Base-by-base conservation (phyloP, 2,113 vertebrate genomes). In the Tinamus guttatus region DNA sequence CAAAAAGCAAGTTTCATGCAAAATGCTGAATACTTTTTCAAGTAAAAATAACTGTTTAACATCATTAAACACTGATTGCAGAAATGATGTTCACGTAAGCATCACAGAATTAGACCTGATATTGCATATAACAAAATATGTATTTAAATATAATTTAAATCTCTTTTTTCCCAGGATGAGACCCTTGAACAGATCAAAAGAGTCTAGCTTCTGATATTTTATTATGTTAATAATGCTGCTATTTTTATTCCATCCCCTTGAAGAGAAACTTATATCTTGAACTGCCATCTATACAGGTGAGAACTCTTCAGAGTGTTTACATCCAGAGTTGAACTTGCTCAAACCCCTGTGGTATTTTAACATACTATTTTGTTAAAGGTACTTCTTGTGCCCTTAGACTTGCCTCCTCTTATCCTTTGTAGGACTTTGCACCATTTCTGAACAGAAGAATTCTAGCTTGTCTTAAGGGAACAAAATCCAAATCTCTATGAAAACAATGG, bases 151-250 rank as follows among this genome's bases (percentile, higher is more conserved):
- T 22, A 65, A 60, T 3, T 5, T 21, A 85, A 70, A 74, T 63
- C 65, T 11, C 69, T 91, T 77, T 56, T 69, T 69, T 21, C 54
- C 30, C 77, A 94, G 95, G 45, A 67, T 38, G 9, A 81, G 83
- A 43, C 9, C 65, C 13, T 41, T 78, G 16, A 92, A 78, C 16
- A 74, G 59, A 85, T 74, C 7, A 83, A 21, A 40, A 68, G 25
- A 64, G 10, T 36, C 60, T 41, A 60, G 10, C 3, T 36, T 73
- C 70, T 67, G 60, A 81, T 81, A 91, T 85, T 93, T 93, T 67
- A 90, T 88, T 88, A 70, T 70, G 77, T 90, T 75, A 92, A 81
- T 90, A 90, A 89, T 56, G n/a, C 34, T 83, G 19, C 8, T 88
- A 56, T 84, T 81, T 88, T 41, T 54, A 63, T 81, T 92, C 38